These are phyloP conservation scores for Keiferia lycopersicella DNA, from an alignment of 2,888 invertebrate species.

Conservation along the genomic window DNA sequence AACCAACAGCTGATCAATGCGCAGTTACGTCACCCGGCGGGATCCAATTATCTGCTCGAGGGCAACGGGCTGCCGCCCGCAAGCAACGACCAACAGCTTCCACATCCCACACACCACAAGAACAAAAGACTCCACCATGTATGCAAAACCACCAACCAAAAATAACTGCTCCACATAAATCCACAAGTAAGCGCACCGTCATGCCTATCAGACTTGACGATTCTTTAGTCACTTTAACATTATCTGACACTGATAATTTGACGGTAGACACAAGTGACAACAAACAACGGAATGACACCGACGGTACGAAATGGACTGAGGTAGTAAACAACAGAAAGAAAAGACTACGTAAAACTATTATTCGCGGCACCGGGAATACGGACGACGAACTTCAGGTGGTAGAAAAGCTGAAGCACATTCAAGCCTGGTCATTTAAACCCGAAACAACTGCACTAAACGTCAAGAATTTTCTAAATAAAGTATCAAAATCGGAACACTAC, in stretches of 20 bases:
- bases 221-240: not conserved
- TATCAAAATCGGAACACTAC: not conserved
- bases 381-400: constrained; percentile 4
- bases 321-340: not conserved
- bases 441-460: not conserved
- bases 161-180: not conserved
- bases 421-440: constrained; percentile 8
- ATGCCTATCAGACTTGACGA: not conserved
- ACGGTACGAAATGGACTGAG: not conserved
- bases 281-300: not conserved
- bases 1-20: not conserved
- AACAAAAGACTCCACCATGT: not conserved
- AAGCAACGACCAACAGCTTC: not conserved
- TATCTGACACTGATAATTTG: not conserved
- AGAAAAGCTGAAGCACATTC: constrained; percentile 1
- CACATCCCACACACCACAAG: not conserved
- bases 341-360: not conserved
- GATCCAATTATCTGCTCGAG: not conserved
- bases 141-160: not conserved
- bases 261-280: not conserved
- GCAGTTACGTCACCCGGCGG: not conserved
- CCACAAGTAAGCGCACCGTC: not conserved
- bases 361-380: not conserved
- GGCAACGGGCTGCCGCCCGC: not conserved
- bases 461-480: constrained; percentile 6